Percentiles rank a stretch among this genome's conserved stretches.
Conservation (phyloP, 2,797 vertebrate species). For the Coluber constrictor region DNA sequence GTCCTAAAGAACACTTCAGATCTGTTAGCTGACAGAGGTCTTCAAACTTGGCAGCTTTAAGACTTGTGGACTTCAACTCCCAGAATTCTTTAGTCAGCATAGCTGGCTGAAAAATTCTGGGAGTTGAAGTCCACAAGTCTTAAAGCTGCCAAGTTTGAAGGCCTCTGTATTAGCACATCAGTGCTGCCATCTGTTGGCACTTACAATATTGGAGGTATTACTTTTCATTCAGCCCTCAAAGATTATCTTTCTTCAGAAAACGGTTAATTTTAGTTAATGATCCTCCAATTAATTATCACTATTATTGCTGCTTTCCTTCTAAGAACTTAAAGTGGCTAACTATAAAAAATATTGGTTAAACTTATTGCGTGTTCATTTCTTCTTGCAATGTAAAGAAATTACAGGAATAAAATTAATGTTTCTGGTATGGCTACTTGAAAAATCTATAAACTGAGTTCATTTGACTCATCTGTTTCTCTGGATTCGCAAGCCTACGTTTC, state of each 20-base stretch:
- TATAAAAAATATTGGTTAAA: neutral
- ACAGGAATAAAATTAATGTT: neutral
- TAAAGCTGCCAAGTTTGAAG: too few relatives aligned
- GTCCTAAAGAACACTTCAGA: neutral
- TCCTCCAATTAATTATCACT: neutral
- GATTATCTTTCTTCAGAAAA: neutral
- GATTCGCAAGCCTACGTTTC: neutral
- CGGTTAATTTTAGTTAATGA: neutral
- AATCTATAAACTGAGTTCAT: neutral
- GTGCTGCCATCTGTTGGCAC: neutral
- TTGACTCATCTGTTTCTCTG: neutral
- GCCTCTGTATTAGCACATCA: neutral
- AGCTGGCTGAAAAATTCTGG: too few relatives aligned
- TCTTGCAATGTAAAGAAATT: neutral
- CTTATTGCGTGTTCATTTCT: neutral
- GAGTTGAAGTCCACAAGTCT: too few relatives aligned
- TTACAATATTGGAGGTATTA: neutral
- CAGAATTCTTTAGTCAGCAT: too few relatives aligned
- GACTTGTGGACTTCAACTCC: too few relatives aligned
- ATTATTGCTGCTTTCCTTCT: neutral
- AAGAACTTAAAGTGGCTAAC: neutral
- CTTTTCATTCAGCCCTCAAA: neutral
- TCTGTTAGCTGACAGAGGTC: neutral
- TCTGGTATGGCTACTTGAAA: neutral
- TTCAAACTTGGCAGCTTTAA: too few relatives aligned